Evolutionary conservation across 2,797 vertebrate species (phyloP).

Genomic region (Poecilia wingei): DNA sequence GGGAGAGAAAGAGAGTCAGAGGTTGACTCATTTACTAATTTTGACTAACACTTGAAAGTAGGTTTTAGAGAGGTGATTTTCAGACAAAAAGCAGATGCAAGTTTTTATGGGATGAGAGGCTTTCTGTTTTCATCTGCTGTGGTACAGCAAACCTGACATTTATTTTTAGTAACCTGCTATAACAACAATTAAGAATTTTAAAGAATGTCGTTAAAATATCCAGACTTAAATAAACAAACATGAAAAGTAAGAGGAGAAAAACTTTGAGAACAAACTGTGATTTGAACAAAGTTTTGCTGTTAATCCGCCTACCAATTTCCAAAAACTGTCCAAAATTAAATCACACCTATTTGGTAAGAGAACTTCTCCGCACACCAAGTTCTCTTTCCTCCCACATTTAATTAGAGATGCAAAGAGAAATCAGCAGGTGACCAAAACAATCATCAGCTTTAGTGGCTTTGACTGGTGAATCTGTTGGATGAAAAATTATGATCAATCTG

Average conservation of each 20-base stretch:
- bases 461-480: not conserved
- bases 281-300: not conserved
- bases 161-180: not conserved
- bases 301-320: not conserved
- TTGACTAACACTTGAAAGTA: constrained; percentile 72
- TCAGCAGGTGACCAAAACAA: not conserved
- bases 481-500: not conserved
- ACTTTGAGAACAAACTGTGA: not conserved
- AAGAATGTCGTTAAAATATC: not conserved
- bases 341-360: not conserved
- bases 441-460: not conserved
- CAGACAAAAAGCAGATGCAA: not conserved
- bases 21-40: constrained; percentile 78
- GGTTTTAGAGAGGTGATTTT: constrained; percentile 44
- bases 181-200: not conserved
- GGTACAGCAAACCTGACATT: not conserved
- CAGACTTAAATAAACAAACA: not conserved
- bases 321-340: not conserved
- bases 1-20: constrained; percentile 5
- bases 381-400: not conserved
- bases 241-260: not conserved
- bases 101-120: constrained; percentile 5
- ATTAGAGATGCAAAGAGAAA: not conserved
- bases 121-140: constrained; percentile 40
- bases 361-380: not conserved